Percentiles rank a stretch among this genome's conserved stretches.
Conservation (phyloP, 2,888 invertebrate species). For the Leistus spinibarbis region DNA sequence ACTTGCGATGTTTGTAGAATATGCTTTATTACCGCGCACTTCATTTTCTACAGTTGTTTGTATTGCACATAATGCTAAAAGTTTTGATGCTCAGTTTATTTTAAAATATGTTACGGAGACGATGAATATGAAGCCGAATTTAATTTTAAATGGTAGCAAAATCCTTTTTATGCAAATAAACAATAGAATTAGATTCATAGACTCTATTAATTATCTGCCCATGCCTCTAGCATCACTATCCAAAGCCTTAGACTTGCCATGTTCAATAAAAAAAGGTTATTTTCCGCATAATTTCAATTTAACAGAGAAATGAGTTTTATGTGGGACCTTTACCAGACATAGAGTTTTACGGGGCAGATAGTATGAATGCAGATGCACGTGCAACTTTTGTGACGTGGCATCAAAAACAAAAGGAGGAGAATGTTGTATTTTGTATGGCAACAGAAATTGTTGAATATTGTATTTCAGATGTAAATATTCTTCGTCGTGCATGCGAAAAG, state of each 20-base stretch:
- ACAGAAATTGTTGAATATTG: neutral
- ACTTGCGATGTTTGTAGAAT: neutral
- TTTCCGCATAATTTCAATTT: slow-evolving; percentile 43
- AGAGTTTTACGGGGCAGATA: slow-evolving; percentile 46
- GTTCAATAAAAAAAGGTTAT: slow-evolving; percentile 44
- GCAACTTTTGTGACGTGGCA: too few relatives aligned
- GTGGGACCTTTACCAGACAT: slow-evolving; percentile 42
- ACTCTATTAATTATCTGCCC: too few relatives aligned
- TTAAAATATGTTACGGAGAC: neutral
- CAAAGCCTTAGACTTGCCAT: slow-evolving; percentile 23
- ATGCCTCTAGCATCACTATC: too few relatives aligned
- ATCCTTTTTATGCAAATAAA: too few relatives aligned
- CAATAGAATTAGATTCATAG: too few relatives aligned
- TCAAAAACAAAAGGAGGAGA: neutral
- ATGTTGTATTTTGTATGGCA: neutral
- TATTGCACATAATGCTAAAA: slow-evolving; percentile 4
- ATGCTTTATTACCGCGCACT: slow-evolving; percentile 6
- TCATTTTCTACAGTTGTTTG: slow-evolving; percentile 12
- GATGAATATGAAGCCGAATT: slow-evolving; percentile 4
- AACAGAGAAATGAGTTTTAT: slow-evolving; percentile 45
- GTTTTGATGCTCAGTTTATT: too few relatives aligned
- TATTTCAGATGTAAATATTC: too few relatives aligned
- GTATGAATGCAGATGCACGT: too few relatives aligned
- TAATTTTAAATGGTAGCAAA: too few relatives aligned
- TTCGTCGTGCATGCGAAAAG: too few relatives aligned